These are phyloP conservation scores for Limosa lapponica DNA, from an alignment of 2,797 vertebrate species.

Conservation along the genomic window DNA sequence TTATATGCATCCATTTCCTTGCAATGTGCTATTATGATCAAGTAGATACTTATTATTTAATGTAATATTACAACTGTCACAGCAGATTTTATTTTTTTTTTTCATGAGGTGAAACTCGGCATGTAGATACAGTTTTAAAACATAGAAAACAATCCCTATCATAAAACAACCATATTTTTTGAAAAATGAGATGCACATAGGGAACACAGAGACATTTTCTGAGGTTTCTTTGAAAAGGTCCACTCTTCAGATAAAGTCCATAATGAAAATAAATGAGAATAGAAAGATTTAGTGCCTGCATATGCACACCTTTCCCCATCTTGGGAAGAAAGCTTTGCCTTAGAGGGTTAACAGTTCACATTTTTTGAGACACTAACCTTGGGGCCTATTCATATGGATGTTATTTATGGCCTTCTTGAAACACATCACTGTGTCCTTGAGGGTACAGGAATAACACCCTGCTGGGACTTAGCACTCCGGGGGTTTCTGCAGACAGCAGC, in stretches of 20 bases:
- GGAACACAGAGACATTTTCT: background rate
- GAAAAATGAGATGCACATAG: background rate
- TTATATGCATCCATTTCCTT: background rate
- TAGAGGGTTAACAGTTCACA: background rate
- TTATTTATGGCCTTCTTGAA: slow-evolving; percentile 29
- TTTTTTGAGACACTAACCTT: background rate
- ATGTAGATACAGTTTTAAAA: background rate
- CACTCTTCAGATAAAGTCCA: background rate
- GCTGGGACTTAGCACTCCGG: background rate
- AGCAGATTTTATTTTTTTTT: background rate
- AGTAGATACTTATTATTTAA: background rate
- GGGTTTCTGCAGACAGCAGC: background rate
- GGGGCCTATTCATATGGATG: background rate
- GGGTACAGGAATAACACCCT: background rate
- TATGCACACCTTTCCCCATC: background rate
- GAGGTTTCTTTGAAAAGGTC: background rate
- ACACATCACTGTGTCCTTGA: background rate
- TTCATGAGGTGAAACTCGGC: background rate
- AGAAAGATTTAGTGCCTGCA: background rate
- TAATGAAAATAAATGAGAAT: background rate
- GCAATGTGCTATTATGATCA: background rate
- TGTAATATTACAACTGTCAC: background rate
- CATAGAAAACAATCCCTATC: background rate
- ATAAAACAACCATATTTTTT: background rate
- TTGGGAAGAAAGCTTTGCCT: background rate